Conservation (phyloP, 1,140 invertebrate species). For the Apis cerana region DNA sequence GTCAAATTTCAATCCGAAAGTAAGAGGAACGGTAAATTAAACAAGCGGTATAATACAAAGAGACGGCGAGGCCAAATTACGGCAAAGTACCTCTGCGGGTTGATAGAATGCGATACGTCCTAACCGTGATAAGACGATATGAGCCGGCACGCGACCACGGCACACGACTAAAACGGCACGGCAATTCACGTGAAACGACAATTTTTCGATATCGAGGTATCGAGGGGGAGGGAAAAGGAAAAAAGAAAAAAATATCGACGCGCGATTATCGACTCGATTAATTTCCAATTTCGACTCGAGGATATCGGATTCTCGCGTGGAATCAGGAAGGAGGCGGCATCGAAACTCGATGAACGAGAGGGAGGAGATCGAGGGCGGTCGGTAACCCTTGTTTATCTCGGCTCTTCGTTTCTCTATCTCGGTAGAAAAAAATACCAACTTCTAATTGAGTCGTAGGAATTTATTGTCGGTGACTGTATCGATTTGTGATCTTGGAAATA, state of each 20-base stretch:
- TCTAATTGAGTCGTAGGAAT: not conserved
- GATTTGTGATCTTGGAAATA: too few relatives aligned
- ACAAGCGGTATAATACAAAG: too few relatives aligned
- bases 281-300: too few relatives aligned
- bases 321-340: not conserved
- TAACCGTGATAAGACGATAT: constrained; percentile 64
- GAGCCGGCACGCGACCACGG: constrained; percentile 68
- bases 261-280: too few relatives aligned
- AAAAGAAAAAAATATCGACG: too few relatives aligned
- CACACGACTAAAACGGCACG: not conserved
- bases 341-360: constrained; percentile 1
- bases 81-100: constrained; percentile 35
- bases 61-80: not conserved
- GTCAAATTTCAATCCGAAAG: too few relatives aligned
- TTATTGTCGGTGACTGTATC: too few relatives aligned
- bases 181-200: constrained; percentile 18
- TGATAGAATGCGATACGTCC: constrained; percentile 62
- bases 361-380: constrained; percentile 47
- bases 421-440: constrained; percentile 41
- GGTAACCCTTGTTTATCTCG: constrained; percentile 67
- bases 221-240: too few relatives aligned
- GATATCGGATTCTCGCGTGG: too few relatives aligned
- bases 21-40: too few relatives aligned
- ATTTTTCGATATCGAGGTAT: too few relatives aligned
- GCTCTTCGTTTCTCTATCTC: constrained; percentile 56